These are phyloP conservation scores for Hydropsyche betteni DNA, from an alignment of 2,888 invertebrate genomes.

Conservation along the genomic window DNA sequence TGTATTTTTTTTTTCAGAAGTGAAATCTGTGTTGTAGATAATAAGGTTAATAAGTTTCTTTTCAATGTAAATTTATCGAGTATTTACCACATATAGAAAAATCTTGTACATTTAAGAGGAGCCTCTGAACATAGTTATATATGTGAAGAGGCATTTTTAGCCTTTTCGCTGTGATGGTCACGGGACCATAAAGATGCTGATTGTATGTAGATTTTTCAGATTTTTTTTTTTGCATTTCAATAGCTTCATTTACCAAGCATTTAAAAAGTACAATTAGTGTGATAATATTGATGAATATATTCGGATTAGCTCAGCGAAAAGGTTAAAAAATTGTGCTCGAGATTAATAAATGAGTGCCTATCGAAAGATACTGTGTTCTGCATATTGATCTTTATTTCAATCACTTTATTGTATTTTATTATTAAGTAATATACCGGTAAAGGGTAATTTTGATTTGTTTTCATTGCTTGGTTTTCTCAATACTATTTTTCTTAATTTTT, in stretches of 20 bases:
- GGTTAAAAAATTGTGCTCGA: conserved; percentile 24
- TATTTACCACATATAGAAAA: conserved; percentile 14
- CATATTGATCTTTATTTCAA: conserved; percentile 1
- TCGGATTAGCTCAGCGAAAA: conserved; percentile 3
- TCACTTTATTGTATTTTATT: conserved; percentile 7
- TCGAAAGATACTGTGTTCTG: conserved; percentile 24
- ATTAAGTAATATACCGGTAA: conserved; percentile 26
- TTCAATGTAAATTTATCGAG: conserved; percentile 8
- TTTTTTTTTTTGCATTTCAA: conserved; percentile 4
- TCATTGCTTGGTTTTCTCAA: neutral
- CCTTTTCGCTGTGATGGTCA: conserved; percentile 19
- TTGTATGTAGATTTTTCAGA: conserved; percentile 19
- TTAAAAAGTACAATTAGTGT: conserved; percentile 23
- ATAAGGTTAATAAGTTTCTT: neutral
- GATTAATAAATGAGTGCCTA: conserved; percentile 26
- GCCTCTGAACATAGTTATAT: conserved; percentile 27
- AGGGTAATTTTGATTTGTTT: conserved; percentile 22
- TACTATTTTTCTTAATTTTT: too few species aligned
- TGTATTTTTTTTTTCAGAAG: neutral
- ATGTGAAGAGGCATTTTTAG: conserved; percentile 21
- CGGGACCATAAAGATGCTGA: neutral
- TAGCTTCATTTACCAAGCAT: conserved; percentile 2
- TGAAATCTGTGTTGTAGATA: neutral
- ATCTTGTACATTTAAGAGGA: conserved; percentile 19
- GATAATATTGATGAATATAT: conserved; percentile 8